Percentiles rank a stretch among this genome's conserved stretches.
phyloP scores from a whole-genome alignment of 1,140 invertebrate genomes.

The Papilio aristodemus region DNA sequence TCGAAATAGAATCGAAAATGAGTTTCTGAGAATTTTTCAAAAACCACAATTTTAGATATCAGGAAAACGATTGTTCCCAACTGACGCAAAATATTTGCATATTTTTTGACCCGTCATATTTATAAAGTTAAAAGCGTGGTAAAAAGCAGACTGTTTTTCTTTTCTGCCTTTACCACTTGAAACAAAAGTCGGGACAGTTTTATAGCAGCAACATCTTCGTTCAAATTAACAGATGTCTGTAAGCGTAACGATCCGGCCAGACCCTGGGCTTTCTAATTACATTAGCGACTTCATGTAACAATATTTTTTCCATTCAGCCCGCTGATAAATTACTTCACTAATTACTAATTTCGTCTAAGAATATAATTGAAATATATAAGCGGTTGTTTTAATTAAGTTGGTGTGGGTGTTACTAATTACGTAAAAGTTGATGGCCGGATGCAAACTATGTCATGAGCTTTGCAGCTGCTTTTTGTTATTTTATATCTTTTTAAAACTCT shows the following conservation, averaged over 20 bases:
- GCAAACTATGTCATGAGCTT: slow-evolving; percentile 36
- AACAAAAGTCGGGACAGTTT: slow-evolving; percentile 9
- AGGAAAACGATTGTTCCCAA: too few relatives aligned
- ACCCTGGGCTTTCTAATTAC: slow-evolving; percentile 16
- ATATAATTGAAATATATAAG: slow-evolving; percentile 33
- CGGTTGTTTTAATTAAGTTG: slow-evolving; percentile 30
- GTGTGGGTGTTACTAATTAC: slow-evolving; percentile 35
- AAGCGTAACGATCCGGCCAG: neutral
- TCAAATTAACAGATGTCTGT: slow-evolving; percentile 15
- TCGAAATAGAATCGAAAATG: neutral
- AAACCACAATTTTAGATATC: too few relatives aligned
- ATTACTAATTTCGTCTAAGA: slow-evolving; percentile 29
- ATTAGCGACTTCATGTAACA: slow-evolving; percentile 26
- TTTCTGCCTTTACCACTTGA: neutral
- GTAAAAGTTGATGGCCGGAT: slow-evolving; percentile 32
- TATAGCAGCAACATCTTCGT: neutral
- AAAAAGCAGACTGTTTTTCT: neutral
- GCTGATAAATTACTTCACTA: slow-evolving; percentile 30
- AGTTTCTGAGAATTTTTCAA: too few relatives aligned
- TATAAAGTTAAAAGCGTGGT: neutral
- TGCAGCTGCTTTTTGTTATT: slow-evolving; percentile 38
- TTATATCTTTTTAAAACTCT: slow-evolving; percentile 28
- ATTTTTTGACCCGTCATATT: too few relatives aligned
- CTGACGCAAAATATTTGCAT: too few relatives aligned
- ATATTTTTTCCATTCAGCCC: slow-evolving; percentile 22